Conservation (phyloP, 1,140 invertebrate genomes). For the Schmidtea mediterranea region DNA sequence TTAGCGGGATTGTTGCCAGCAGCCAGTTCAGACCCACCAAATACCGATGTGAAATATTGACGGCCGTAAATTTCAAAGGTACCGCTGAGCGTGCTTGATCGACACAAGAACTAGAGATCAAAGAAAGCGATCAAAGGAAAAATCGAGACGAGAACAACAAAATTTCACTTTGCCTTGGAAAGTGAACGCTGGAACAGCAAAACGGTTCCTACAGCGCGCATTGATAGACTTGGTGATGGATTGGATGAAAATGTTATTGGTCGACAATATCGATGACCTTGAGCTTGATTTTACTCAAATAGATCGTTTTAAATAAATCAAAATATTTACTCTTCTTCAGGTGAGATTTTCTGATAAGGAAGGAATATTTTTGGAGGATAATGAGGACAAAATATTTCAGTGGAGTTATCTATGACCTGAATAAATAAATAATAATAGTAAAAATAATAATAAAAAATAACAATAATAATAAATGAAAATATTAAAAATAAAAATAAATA, state of each 20-base stretch:
- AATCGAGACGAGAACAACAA: not conserved
- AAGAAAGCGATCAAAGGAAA: conserved; percentile 17
- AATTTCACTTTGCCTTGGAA: conserved; percentile 36
- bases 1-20: no score
- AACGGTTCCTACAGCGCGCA: conserved; percentile 42
- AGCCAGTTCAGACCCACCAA: no score
- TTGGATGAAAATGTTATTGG: conserved; percentile 34
- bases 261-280: conserved; percentile 33
- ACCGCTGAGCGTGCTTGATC: conserved; percentile 27
- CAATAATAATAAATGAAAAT: no score
- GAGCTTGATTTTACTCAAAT: conserved; percentile 4
- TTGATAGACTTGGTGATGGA: conserved; percentile 35
- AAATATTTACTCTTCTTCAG: conserved; percentile 15
- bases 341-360: conserved; percentile 35
- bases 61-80: conserved; percentile 46
- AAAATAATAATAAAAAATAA: no score
- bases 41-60: not conserved
- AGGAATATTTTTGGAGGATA: conserved; percentile 46
- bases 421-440: not conserved
- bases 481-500: no score
- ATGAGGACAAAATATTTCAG: conserved; percentile 42
- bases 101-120: conserved; percentile 23
- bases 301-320: conserved; percentile 9
- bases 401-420: conserved; percentile 35
- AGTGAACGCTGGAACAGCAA: conserved; percentile 49